Percentiles rank a stretch among this genome's conserved stretches.
Conservation (phyloP, 2,113 vertebrate species). For the Elgaria multicarinata region DNA sequence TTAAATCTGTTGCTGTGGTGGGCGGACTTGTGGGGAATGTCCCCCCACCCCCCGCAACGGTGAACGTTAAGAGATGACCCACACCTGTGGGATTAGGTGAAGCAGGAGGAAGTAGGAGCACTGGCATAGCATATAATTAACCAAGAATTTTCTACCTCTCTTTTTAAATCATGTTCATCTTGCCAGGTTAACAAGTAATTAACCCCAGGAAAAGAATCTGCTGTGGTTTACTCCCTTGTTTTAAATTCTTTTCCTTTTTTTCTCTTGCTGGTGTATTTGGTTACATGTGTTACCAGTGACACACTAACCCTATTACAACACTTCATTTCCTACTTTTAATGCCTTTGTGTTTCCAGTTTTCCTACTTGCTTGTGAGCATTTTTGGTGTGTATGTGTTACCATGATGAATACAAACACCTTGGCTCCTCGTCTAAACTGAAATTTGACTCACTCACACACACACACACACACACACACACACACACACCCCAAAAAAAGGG, state of each 20-base stretch:
- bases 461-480: too few relatives aligned
- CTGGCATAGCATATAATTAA: slow-evolving; percentile 87
- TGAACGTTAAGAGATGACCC: slow-evolving; percentile 69
- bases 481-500: too few relatives aligned
- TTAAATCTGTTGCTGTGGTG: slow-evolving; percentile 71
- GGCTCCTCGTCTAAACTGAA: slow-evolving; percentile 55
- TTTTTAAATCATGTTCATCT: slow-evolving; percentile 78
- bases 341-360: slow-evolving; percentile 68
- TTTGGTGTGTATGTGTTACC: slow-evolving; percentile 26
- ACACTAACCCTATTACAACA: slow-evolving; percentile 67
- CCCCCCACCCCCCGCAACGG: slow-evolving; percentile 66
- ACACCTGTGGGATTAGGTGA: slow-evolving; percentile 87
- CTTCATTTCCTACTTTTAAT: slow-evolving; percentile 70
- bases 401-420: slow-evolving; percentile 66
- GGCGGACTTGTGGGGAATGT: slow-evolving; percentile 30
- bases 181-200: slow-evolving; percentile 88
- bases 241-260: slow-evolving; percentile 64
- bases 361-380: slow-evolving; percentile 59
- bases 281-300: slow-evolving; percentile 69
- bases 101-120: slow-evolving; percentile 84
- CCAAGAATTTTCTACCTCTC: slow-evolving; percentile 72
- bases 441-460: too few relatives aligned
- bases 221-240: slow-evolving; percentile 75
- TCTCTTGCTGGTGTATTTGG: slow-evolving; percentile 57
- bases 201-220: slow-evolving; percentile 74